A percentile compares a stretch with the other conserved stretches of the same genome.
Conservation (phyloP, 2,797 vertebrate species). For the Hafferia zeledoni region DNA sequence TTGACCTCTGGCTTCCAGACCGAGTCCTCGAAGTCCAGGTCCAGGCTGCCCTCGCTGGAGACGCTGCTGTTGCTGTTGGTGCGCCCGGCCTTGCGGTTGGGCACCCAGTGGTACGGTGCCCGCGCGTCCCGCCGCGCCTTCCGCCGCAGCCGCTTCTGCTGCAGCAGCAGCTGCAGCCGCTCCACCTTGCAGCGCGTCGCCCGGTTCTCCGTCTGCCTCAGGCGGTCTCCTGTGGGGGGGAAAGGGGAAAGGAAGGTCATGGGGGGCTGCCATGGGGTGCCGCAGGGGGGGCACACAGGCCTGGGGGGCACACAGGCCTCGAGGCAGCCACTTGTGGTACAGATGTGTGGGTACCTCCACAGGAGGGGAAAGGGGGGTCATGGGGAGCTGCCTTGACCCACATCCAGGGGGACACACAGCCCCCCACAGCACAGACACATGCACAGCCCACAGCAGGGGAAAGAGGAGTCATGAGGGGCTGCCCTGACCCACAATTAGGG, state of each 20-base stretch:
- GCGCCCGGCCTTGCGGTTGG: slow-evolving; percentile 90
- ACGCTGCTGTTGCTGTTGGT: slow-evolving; percentile 92
- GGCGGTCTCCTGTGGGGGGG: slow-evolving; percentile 83
- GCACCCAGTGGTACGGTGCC: slow-evolving; percentile 92
- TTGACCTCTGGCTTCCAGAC: slow-evolving; percentile 98
- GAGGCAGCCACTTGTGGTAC: no score
- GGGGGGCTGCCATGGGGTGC: background rate
- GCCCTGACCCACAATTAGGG: background rate
- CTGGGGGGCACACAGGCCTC: background rate
- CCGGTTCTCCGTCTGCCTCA: slow-evolving; percentile 95
- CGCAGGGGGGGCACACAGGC: background rate
- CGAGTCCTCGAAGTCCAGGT: slow-evolving; percentile 95
- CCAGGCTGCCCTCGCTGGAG: slow-evolving; percentile 91
- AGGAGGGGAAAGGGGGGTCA: no score
- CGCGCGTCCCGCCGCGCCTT: slow-evolving; percentile 93
- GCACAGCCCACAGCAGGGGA: rapidly evolving
- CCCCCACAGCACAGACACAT: rapidly evolving
- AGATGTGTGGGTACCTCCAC: no score
- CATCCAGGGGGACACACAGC: rapidly evolving
- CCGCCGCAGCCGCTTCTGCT: slow-evolving; percentile 93
- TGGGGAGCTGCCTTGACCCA: no score
- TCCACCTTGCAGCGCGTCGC: slow-evolving; percentile 98
- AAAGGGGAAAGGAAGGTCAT: rapidly evolving
- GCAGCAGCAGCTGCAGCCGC: slow-evolving; percentile 94
- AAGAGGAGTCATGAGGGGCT: background rate